Conservation (phyloP, 2,113 vertebrate species). For the Orthonyx spaldingii region DNA sequence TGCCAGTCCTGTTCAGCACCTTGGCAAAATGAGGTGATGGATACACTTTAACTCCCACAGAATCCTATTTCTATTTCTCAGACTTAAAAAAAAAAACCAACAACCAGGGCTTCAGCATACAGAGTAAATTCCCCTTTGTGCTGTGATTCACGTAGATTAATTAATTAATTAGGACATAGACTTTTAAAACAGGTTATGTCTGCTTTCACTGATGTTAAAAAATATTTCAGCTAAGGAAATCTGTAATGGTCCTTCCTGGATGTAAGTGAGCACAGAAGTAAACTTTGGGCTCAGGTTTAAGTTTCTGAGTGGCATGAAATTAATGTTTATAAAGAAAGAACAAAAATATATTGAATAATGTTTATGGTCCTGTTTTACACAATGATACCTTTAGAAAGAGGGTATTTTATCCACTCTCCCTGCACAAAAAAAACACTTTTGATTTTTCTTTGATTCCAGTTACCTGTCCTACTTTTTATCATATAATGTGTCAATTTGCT, state of each 20-base stretch:
- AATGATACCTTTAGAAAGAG: not conserved
- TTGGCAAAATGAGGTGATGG: not conserved
- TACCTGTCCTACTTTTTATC: not conserved
- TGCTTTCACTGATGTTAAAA: not conserved
- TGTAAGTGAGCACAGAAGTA: not conserved
- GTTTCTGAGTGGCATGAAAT: not conserved
- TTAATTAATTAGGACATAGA: not conserved
- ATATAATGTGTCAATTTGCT: not conserved
- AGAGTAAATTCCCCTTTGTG: not conserved
- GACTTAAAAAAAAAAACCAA: not conserved
- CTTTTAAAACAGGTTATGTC: not conserved
- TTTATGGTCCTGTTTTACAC: not conserved
- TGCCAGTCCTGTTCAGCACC: not conserved
- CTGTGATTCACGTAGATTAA: not conserved
- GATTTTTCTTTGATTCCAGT: not conserved
- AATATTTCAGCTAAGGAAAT: not conserved
- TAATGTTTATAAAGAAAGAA: not conserved
- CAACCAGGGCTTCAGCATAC: not conserved
- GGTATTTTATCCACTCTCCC: not conserved
- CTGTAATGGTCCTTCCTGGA: not conserved
- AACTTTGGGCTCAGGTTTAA: not conserved
- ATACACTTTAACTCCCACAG: not conserved
- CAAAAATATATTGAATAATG: not conserved
- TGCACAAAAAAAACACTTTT: not conserved
- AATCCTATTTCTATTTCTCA: not conserved